Evolutionary conservation across 1,140 invertebrate species (phyloP), one percentile per base, ranked within the genome.

Genomic region (Aphelinus certus): DNA sequence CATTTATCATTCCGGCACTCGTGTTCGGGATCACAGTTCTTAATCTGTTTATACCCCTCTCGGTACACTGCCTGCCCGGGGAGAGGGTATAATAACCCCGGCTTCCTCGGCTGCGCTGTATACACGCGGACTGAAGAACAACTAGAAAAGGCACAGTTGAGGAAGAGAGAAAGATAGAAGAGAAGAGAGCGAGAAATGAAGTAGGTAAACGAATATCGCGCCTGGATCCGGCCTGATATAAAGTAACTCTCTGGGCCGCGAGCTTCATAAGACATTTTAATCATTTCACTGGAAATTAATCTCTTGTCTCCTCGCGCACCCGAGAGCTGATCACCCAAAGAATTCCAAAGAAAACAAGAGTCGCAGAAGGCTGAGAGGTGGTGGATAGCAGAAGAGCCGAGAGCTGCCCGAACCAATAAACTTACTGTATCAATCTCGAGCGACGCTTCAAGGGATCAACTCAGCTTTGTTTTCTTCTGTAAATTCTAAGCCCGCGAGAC

Each of bases 241-340:
- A 26, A 26, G 26, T 26, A 26, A 26, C 26, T 26, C 26, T 26
- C 26, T 26, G 26, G 26, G 26, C 26, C 26, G 26, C 26, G 26
- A 26, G 60, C 61, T 69, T 58, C 60, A 75, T 57, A 58, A 75
- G 74, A 76, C 74, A 63, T 71, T 76, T 76, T 76, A 76, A 76
- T 76, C 74, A 76, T 76, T 76, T 76, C 62, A 60, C 74, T 60
- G 74, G 66, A 71, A 76, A 76, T 71, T 76, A 71, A 76, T 76
- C 68, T 71, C 74, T 76, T 71, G 74, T 71, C 74, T 76, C 60
- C 68, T 75, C 71, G 55, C 55, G 47, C 62, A 45, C 51, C 57
- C 71, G 66, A 9, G 60, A 58, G 48, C 55, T 70, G 66, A 69
- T 75, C 67, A 70, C 46, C 58, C 47, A 26, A 58, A 49, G 73